Conservation (phyloP, 2,113 vertebrate genomes). For the Hystrix cristata region DNA sequence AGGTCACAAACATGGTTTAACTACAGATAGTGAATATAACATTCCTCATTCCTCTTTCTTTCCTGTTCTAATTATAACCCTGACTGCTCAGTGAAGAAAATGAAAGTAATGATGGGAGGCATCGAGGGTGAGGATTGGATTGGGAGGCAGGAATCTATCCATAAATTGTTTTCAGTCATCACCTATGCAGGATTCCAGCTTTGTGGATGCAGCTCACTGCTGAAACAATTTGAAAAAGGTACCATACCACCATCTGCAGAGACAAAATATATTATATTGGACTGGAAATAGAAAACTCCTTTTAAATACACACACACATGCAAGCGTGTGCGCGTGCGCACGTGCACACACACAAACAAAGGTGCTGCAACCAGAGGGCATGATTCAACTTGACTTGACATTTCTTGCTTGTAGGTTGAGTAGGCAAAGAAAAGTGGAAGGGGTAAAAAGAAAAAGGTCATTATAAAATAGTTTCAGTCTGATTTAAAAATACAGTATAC, state of each 20-base stretch:
- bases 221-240: constrained; percentile 98
- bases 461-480: constrained; percentile 58
- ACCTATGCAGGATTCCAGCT: constrained; percentile 98
- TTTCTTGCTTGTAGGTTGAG: constrained; percentile 65
- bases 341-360: constrained; percentile 29
- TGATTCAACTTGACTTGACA: constrained; percentile 63
- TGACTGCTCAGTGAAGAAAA: constrained; percentile 49
- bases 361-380: constrained; percentile 70
- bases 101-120: not conserved
- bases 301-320: constrained; percentile 42
- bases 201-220: constrained; percentile 98
- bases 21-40: constrained; percentile 21
- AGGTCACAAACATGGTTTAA: constrained; percentile 57
- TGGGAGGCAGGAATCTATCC: not conserved
- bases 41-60: not conserved
- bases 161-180: constrained; percentile 19
- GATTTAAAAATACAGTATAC: constrained; percentile 59
- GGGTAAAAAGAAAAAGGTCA: constrained; percentile 56
- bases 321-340: not conserved
- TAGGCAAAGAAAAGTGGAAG: constrained; percentile 65
- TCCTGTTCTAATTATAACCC: constrained; percentile 27
- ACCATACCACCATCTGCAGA: constrained; percentile 96
- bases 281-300: constrained; percentile 56
- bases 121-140: not conserved
- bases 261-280: constrained; percentile 67